Evolutionary conservation across 2,797 vertebrate species (phyloP), one percentile per base, ranked within the genome.

Genomic region (Crax fasciolata): DNA sequence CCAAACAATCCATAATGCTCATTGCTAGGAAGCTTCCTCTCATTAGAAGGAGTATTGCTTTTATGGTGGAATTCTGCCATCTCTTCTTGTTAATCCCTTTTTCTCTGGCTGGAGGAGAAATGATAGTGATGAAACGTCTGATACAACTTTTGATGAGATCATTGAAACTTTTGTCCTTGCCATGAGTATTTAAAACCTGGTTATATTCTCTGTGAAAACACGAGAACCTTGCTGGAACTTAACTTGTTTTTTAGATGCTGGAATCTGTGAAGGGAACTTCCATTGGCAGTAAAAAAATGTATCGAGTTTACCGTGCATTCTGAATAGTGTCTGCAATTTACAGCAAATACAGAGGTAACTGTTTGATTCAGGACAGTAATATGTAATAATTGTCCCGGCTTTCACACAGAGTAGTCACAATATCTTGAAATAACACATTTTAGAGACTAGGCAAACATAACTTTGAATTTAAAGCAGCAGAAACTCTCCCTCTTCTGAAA

Each of bases 401-500:
- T 6, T 88, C 73, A 61, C 10, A 12, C 3, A 71, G 57, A 51
- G 9, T 75, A 13, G 44, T 91, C 81, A 87, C 88, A 73, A 19
- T 87, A 55, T 73, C 51, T 66, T 57, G 49, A 75, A 87, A 77
- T 28, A 83, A 38, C 13, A 39, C 11, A 63, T 96, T 63, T 38
- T 89, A 27, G 62, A 84, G 63, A 88, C 48, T 57, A 68, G 88
- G 30, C 63, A 66, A 68, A 58, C 43, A 17, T 80, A 68, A 96
- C 62, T 79, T 94, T 59, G 30, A 85, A 57, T 84, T 77, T 89
- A 76, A 93, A 87, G 91, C 55, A 83, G 44, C 35, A 84, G 67
- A 80, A 76, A 0, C 6, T 77, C 41, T 93, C 83, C 24, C 24
- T 79, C 70, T 95, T 96, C 75, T 95, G 63, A 96, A 97, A 61